Base-by-base conservation (phyloP, 2,797 vertebrate species). In the Schizothorax lantsangensis region DNA sequence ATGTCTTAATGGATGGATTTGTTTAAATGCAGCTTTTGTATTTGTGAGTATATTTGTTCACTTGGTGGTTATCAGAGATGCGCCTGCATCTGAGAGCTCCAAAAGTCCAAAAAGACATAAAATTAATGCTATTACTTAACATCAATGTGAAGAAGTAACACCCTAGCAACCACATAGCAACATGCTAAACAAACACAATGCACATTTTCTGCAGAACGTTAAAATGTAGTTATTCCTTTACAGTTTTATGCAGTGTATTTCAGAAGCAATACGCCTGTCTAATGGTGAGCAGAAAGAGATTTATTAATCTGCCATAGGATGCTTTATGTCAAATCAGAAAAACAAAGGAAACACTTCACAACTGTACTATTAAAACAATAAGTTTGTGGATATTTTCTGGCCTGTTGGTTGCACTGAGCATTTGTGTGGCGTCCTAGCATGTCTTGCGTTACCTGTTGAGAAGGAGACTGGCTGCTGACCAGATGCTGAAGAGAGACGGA, bases 401-500 rank as follows among this genome's bases (percentile, higher is more conserved):
- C 14, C 14, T 84, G 86, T 86, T 43, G 40, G 15, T 68, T 68
- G 64, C 30, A 66, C 14, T 66, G 64, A 33, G 14, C 64, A 17
- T 33, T 66, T 66, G 30, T 68, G 30, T 36, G 30, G 64, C 14
- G 3, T 68, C 30, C 64, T 30, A 68, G 30, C 21, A 49, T 79
- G 84, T 72, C 59, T 84, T 84, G 88, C 68, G 2, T 91, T 88
- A 88, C 88, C 84, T 87, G 33, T 52, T 54, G 26, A 84, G 73
- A 47, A 73, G 81, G 78, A 62, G 38, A 40, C 54, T 86, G 80
- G 77, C 64, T 33, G 64, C 64, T 43, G 79, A 90, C 69, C 91
- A 93, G 88, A 91, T 91, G 89, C 88, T 89, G 81, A 88, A 23
- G 75, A 87, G 82, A 87, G 77, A 62, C 71, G 64, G 83, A 52